phyloP scores from a whole-genome alignment of 1,140 invertebrate genomes.

The Drosophila cardini region DNA sequence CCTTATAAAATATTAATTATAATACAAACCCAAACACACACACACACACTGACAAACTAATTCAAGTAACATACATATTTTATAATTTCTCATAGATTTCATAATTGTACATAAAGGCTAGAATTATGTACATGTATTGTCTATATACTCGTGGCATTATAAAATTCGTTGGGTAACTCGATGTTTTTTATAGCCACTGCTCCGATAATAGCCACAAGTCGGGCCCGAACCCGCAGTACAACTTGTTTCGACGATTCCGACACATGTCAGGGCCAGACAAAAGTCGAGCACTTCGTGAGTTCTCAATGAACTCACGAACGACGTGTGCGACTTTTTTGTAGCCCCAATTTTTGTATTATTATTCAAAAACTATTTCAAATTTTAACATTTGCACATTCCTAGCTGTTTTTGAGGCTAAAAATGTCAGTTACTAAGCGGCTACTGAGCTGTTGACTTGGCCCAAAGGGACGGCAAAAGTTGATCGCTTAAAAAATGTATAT shows the following conservation, averaged over 20 bases:
- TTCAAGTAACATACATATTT: conserved; percentile 24
- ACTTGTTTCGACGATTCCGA: background rate
- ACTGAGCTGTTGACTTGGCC: conserved; percentile 14
- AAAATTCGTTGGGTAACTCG: conserved; percentile 73
- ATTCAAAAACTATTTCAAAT: conserved; percentile 19
- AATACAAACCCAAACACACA: background rate
- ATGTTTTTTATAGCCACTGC: conserved; percentile 46
- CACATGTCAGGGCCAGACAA: conserved; percentile 4
- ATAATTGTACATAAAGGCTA: conserved; percentile 54
- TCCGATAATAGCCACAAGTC: conserved; percentile 31
- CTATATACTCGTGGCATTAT: conserved; percentile 58
- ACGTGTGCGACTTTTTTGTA: conserved; percentile 42
- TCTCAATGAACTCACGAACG: conserved; percentile 51
- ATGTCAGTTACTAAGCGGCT: background rate
- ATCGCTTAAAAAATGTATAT: background rate
- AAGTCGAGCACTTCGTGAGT: conserved; percentile 39
- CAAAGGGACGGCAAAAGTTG: background rate
- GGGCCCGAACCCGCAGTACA: background rate
- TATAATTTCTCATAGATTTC: conserved; percentile 57
- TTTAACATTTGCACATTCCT: conserved; percentile 50
- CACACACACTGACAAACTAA: conserved; percentile 14
- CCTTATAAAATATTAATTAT: conserved; percentile 1
- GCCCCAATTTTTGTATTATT: conserved; percentile 15
- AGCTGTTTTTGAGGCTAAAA: conserved; percentile 6
- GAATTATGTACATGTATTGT: conserved; percentile 20